Conservation (phyloP, 2,113 vertebrate genomes). For the Otis tarda region DNA sequence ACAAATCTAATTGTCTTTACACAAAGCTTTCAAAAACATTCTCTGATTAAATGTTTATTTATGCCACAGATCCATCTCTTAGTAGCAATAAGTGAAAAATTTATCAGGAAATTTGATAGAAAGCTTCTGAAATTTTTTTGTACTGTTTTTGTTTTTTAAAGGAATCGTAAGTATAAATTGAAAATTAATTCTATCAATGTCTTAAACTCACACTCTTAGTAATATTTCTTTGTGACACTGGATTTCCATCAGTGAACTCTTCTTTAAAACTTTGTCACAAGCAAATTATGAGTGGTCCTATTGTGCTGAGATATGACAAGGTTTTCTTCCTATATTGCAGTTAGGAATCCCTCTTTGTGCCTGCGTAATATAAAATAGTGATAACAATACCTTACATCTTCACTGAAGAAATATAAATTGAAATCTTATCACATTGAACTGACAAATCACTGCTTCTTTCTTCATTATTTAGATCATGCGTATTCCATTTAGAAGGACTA, state of each 20-base stretch:
- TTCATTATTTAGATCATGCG: background rate
- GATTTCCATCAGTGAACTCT: background rate
- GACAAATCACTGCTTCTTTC: background rate
- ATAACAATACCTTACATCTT: background rate
- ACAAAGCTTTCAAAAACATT: background rate
- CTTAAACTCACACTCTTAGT: background rate
- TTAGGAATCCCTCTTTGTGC: background rate
- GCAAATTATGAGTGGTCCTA: background rate
- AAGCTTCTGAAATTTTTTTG: background rate
- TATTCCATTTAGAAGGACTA: background rate
- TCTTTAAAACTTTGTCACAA: background rate
- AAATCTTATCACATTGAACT: background rate
- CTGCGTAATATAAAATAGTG: background rate
- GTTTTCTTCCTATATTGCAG: background rate
- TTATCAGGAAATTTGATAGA: background rate
- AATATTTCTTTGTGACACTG: background rate
- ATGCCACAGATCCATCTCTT: background rate
- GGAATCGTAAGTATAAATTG: background rate
- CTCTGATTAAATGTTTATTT: background rate
- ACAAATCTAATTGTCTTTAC: background rate
- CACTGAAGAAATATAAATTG: background rate
- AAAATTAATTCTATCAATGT: background rate
- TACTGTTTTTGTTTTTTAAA: fast-evolving
- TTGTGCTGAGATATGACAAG: background rate
- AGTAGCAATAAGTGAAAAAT: background rate